These are phyloP conservation scores for Cnemophilus loriae DNA, from an alignment of 2,113 vertebrate genomes.

Conservation along the genomic window DNA sequence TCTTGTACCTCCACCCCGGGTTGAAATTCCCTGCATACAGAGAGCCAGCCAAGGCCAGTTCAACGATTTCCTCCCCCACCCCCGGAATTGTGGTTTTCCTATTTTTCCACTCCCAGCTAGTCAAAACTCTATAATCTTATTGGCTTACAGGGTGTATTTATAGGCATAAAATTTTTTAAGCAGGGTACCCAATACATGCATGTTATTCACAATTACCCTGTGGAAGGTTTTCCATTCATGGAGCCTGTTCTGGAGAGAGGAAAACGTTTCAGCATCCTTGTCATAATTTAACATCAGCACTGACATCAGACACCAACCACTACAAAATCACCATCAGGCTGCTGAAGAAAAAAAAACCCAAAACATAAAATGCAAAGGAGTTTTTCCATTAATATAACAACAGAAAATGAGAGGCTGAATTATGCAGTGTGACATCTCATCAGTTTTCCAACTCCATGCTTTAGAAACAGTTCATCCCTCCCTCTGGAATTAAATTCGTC, in stretches of 20 bases:
- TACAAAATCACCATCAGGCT: neutral
- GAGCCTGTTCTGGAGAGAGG: neutral
- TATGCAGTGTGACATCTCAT: neutral
- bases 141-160: neutral
- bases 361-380: neutral
- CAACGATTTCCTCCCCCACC: neutral
- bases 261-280: neutral
- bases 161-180: neutral
- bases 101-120: rapidly evolving
- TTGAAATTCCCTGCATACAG: neutral
- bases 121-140: neutral
- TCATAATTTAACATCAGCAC: neutral
- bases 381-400: neutral
- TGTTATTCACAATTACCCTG: neutral
- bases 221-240: neutral
- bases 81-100: neutral
- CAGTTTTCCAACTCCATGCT: neutral
- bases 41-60: neutral
- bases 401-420: neutral
- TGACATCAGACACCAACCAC: neutral
- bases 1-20: neutral
- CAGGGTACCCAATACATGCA: too few relatives aligned
- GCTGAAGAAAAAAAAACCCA: neutral
- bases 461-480: neutral
- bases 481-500: neutral